Evolutionary conservation across 1,140 invertebrate genomes (phyloP).

Genomic region (Achatina immaculata): DNA sequence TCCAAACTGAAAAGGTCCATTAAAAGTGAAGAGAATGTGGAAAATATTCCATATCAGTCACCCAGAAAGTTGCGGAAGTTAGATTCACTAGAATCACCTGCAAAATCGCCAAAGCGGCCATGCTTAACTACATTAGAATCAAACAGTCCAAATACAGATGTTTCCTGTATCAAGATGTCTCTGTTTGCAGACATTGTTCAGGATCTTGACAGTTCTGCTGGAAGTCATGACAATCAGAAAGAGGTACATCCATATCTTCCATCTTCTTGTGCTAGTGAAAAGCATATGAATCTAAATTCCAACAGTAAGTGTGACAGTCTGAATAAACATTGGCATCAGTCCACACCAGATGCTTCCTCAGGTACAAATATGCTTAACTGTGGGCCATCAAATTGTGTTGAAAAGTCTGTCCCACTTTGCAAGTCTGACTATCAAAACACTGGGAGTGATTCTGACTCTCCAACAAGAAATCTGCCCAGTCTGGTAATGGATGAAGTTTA

Average conservation of each 20-base stretch:
- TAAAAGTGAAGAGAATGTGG: background rate
- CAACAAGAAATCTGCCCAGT: conserved; percentile 80
- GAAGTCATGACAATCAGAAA: background rate
- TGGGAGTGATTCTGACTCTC: conserved; percentile 70
- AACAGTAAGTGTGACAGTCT: background rate
- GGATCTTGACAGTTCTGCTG: background rate
- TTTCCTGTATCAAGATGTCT: background rate
- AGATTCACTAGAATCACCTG: conserved; percentile 10
- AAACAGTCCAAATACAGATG: background rate
- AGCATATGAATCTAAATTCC: background rate
- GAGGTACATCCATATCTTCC: background rate
- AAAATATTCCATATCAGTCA: conserved; percentile 13
- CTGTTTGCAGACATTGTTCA: background rate
- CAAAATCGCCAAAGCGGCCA: conserved; percentile 31
- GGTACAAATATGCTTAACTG: no score
- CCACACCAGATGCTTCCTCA: no score
- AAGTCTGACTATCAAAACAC: background rate
- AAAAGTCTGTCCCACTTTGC: no score
- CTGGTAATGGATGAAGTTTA: conserved; percentile 48
- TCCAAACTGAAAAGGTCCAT: background rate
- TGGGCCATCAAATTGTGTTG: no score
- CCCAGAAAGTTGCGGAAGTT: conserved; percentile 16
- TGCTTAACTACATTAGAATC: conserved; percentile 14
- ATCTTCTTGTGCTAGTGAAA: background rate
- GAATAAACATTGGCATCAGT: no score